Evolutionary conservation across 2,113 vertebrate species (phyloP).

Genomic region (Lepus timidus): DNA sequence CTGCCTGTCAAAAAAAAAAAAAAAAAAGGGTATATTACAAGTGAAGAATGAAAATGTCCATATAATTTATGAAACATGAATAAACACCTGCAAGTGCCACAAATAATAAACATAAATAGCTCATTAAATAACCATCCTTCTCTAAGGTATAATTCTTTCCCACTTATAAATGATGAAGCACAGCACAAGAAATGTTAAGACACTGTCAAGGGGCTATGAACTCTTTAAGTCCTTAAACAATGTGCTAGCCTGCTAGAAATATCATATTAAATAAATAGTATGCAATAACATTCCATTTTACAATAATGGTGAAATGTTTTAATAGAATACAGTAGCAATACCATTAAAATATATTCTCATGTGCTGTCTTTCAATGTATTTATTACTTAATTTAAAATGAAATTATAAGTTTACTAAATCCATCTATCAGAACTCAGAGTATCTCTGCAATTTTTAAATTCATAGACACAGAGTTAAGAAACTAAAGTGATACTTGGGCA

Average conservation of each 20-base stretch:
- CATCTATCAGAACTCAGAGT: neutral
- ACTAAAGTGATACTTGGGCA: neutral
- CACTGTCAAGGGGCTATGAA: neutral
- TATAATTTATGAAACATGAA: neutral
- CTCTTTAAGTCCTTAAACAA: fast-evolving
- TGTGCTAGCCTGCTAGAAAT: neutral
- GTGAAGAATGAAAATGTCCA: neutral
- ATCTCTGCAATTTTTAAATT: neutral
- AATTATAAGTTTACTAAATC: neutral
- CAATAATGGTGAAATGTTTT: neutral
- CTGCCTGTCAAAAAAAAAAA: no score
- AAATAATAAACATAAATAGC: neutral
- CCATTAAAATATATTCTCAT: neutral
- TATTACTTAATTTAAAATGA: neutral
- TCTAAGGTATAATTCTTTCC: neutral
- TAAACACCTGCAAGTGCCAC: neutral
- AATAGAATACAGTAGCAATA: neutral
- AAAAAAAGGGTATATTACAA: neutral
- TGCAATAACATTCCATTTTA: neutral
- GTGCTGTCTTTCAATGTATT: neutral
- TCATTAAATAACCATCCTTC: neutral
- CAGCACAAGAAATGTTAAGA: neutral
- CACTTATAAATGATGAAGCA: neutral
- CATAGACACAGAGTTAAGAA: neutral
- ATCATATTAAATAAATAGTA: neutral